These are phyloP conservation scores for Scaptomyza tumidula DNA, from an alignment of 2,888 invertebrate genomes.

Conservation along the genomic window DNA sequence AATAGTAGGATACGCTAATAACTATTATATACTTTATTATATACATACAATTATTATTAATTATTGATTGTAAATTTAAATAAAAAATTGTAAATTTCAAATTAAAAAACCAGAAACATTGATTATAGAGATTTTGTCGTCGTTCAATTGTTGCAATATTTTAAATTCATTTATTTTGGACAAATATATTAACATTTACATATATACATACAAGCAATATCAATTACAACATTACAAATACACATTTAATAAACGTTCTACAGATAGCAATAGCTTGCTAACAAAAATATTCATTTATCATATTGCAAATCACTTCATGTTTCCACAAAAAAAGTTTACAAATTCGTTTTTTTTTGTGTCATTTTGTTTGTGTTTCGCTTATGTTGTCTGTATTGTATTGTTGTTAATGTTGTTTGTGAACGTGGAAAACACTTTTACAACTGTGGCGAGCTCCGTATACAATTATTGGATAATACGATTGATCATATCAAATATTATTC, in stretches of 20 bases:
- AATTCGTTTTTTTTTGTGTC: background rate
- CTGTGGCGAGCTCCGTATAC: background rate
- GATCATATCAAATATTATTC: constrained; percentile 43
- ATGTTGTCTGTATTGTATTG: background rate
- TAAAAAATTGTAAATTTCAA: constrained; percentile 29
- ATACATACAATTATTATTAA: constrained; percentile 13
- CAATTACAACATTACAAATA: constrained; percentile 67
- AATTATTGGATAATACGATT: constrained; percentile 30
- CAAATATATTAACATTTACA: constrained; percentile 30
- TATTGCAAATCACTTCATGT: background rate
- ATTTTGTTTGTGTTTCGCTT: background rate
- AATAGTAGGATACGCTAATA: constrained; percentile 3
- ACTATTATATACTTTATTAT: background rate
- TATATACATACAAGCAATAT: constrained; percentile 43
- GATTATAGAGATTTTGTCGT: background rate
- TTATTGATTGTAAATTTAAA: constrained; percentile 20
- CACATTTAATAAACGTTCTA: constrained; percentile 49
- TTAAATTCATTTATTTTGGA: constrained; percentile 40
- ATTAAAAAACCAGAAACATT: background rate
- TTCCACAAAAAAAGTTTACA: background rate
- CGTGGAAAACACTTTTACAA: background rate
- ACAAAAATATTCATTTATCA: constrained; percentile 34
- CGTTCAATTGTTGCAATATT: background rate
- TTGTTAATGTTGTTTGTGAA: background rate
- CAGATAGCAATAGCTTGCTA: constrained; percentile 45